Conservation (phyloP, 2,888 invertebrate species). For the Polydrusus tereticollis region DNA sequence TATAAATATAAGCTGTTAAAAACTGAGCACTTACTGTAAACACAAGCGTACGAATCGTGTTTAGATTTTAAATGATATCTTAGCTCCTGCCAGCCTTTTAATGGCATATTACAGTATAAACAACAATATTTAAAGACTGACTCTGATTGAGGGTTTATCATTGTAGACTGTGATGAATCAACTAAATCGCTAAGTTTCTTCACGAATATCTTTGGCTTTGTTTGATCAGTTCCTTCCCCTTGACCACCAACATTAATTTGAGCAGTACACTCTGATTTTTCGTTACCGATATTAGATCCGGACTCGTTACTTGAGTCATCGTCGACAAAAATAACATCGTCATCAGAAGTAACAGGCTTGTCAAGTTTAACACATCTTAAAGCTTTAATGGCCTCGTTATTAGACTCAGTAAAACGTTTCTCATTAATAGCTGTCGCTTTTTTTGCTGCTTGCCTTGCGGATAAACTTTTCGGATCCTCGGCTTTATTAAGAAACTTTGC, state of each 20-base stretch:
- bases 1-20: background rate
- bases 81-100: background rate
- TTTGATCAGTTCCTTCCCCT: background rate
- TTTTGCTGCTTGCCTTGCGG: background rate
- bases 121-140: background rate
- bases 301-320: conserved; percentile 8
- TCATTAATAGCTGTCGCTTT: background rate
- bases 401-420: background rate
- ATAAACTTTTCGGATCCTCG: background rate
- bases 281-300: background rate
- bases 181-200: conserved; percentile 40
- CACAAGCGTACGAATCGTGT: background rate
- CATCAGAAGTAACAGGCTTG: background rate
- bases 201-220: conserved; percentile 44
- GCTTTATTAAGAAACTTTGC: conserved; percentile 22
- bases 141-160: background rate
- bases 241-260: background rate
- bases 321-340: conserved; percentile 19
- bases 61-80: background rate
- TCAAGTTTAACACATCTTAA: background rate
- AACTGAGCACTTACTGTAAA: background rate
- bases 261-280: background rate
- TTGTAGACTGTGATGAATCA: background rate
- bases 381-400: background rate
- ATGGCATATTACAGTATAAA: background rate